Evolutionary conservation across 2,113 vertebrate species (phyloP), one percentile per base, ranked within the genome.

Genomic region (Daboia siamensis): DNA sequence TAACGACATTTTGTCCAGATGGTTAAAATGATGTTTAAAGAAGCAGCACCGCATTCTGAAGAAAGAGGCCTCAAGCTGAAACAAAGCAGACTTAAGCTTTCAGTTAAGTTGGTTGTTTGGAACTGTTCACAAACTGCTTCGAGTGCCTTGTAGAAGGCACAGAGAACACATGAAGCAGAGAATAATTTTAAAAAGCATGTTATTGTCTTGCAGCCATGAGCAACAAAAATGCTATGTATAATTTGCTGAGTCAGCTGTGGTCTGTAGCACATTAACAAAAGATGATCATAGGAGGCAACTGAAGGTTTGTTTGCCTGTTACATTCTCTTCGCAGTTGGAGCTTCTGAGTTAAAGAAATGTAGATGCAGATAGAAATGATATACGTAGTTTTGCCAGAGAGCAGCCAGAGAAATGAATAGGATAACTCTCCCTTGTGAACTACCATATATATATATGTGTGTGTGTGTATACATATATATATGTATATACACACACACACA

Each of bases 301-400:
- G 15, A 29, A 21, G 24, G 7, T 80, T 88, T 74, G 12, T 88
- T 88, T 74, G 48, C 5, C 29, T 80, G 48, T 2, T 52, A 48
- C 46, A 80, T 88, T n/a, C 80, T 54, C 87, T 93, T 91, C 64
- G 93, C 69, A 11, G 51, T 69, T 52, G 80, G 52, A 89, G 4
- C 52, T 91, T 54, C 52, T 74, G 51, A 95, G 17, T 94, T 94
- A 84, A 95, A 94, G 92, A 15, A 24, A 90, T 56, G 93, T 26
- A 87, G 13, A 54, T 33, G 52, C n/a, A 55, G 29, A 56, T 20
- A 54, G 12, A 87, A 9, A 88, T 88, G 23, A 44, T 17, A 90
- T 87, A 39, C 39, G 39, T 39, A 88, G 90, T 87, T 55, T 29
- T 46, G 26, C 10, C n/a, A 56, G 0, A 2, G 20, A 94, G 90